A percentile compares a stretch with the other conserved stretches of the same genome.
phyloP scores from a whole-genome alignment of 1,140 invertebrate genomes.

The Anthonomus grandis region DNA sequence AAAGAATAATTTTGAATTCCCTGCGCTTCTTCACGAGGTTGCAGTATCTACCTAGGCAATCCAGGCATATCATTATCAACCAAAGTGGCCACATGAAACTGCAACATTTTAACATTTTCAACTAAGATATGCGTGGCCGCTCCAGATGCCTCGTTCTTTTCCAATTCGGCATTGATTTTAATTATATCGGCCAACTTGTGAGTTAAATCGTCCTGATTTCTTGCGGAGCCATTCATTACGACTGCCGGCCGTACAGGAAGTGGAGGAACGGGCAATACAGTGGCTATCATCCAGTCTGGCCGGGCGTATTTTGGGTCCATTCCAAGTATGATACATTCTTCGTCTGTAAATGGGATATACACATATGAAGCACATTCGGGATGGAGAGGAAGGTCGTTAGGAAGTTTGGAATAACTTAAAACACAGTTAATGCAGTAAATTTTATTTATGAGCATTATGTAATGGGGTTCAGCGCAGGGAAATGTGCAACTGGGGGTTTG shows the following conservation, averaged over 20 bases:
- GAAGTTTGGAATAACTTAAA: no score
- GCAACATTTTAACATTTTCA: conserved; percentile 97
- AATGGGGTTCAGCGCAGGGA: no score
- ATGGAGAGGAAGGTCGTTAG: conserved; percentile 8
- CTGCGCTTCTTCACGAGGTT: neutral
- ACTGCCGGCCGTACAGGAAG: conserved; percentile 92
- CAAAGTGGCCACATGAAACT: conserved; percentile 97
- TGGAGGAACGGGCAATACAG: conserved; percentile 95
- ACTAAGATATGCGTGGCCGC: conserved; percentile 94
- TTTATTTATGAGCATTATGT: no score
- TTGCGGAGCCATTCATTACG: conserved; percentile 97
- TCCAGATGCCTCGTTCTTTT: conserved; percentile 92
- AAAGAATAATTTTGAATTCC: conserved; percentile 23
- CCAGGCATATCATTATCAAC: conserved; percentile 99
- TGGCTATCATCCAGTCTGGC: conserved; percentile 99
- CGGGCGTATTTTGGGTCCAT: conserved; percentile 95
- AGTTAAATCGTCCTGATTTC: conserved; percentile 98
- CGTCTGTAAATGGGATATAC: conserved; percentile 62
- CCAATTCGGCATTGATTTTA: conserved; percentile 96
- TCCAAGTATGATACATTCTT: conserved; percentile 88
- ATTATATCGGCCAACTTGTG: conserved; percentile 99
- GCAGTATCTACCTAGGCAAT: conserved; percentile 67
- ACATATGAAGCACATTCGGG: no score
- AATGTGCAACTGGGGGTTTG: no score
- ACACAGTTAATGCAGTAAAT: no score